These are phyloP conservation scores for Catostomus latipinnis DNA, from an alignment of 2,797 vertebrate species.

Conservation along the genomic window DNA sequence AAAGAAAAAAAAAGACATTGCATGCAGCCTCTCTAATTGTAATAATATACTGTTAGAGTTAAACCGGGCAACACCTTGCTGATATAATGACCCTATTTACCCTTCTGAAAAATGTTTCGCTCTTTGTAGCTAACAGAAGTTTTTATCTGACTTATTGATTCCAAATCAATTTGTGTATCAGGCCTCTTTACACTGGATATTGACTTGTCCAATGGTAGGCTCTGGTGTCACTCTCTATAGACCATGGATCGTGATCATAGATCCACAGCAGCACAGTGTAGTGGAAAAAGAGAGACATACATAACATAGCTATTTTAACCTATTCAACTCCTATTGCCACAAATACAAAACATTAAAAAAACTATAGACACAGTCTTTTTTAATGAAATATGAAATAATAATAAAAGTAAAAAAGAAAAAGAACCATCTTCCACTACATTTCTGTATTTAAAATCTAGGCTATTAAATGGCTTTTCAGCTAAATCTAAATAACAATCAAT, in stretches of 20 bases:
- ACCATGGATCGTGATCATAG: background rate
- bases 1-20: background rate
- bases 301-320: background rate
- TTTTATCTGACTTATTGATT: conserved; percentile 33
- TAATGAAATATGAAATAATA: too few relatives aligned
- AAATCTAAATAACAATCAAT: too few relatives aligned
- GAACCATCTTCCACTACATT: too few relatives aligned
- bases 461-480: too few relatives aligned
- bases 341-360: too few relatives aligned
- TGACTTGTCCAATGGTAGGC: conserved; percentile 41
- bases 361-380: too few relatives aligned
- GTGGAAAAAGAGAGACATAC: background rate
- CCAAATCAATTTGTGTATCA: conserved; percentile 20
- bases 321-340: too few relatives aligned
- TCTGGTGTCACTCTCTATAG: conserved; percentile 30
- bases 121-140: conserved; percentile 10
- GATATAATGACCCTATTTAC: background rate
- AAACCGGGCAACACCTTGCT: background rate
- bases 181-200: conserved; percentile 25
- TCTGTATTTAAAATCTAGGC: too few relatives aligned
- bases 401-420: too few relatives aligned
- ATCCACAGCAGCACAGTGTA: background rate
- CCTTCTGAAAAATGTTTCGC: conserved; percentile 6
- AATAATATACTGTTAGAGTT: background rate
- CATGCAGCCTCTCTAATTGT: background rate